phyloP scores from a whole-genome alignment of 2,888 invertebrate genomes.

The Agrochola macilenta region DNA sequence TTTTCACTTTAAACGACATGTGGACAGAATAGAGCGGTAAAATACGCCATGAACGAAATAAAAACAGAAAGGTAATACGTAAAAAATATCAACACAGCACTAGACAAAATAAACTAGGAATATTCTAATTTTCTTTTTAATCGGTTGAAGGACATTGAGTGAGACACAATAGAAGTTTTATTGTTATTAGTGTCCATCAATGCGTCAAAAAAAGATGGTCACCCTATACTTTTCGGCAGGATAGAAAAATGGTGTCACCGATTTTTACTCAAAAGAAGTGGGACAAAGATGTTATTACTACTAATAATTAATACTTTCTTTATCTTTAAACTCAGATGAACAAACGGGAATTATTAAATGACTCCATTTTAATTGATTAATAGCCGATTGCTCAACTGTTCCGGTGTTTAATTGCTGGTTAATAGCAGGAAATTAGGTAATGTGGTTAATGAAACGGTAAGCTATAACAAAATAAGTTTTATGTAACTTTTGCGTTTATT shows the following conservation, averaged over 20 bases:
- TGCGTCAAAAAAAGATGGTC: not conserved
- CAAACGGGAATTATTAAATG: constrained; percentile 5
- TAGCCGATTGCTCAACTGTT: constrained; percentile 32
- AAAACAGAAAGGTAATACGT: not conserved
- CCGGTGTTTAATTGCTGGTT: constrained; percentile 29
- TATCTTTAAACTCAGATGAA: not conserved
- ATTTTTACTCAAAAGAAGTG: not conserved
- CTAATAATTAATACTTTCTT: not conserved
- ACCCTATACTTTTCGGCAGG: not conserved
- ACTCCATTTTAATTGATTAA: constrained; percentile 20
- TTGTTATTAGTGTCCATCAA: not conserved
- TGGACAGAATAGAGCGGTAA: not conserved
- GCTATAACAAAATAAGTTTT: constrained; percentile 3
- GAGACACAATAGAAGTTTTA: not conserved
- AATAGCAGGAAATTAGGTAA: constrained; percentile 55
- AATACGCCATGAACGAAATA: not conserved
- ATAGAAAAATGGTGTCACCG: constrained; percentile 1
- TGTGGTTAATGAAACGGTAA: constrained; percentile 15
- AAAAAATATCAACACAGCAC: not conserved
- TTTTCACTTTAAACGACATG: not conserved
- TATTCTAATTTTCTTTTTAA: not conserved
- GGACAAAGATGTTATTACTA: not conserved
- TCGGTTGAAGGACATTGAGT: not conserved
- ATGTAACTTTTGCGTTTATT: constrained; percentile 21
- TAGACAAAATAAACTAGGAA: not conserved